Evolutionary conservation across 2,113 vertebrate genomes (phyloP).

Genomic region (mouse (Mus musculus)): DNA sequence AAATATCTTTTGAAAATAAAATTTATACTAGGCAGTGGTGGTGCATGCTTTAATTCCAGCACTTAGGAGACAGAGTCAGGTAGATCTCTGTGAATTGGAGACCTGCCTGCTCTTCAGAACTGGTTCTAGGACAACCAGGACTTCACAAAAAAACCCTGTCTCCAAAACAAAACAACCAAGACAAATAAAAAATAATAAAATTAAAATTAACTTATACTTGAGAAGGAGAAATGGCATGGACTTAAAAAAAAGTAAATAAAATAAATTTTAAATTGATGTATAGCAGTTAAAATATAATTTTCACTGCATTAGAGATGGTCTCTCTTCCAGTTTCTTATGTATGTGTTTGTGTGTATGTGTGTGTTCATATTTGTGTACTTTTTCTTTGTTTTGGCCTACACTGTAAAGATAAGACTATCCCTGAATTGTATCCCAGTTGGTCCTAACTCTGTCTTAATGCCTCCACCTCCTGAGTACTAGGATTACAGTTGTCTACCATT

Average conservation of each 20-base stretch:
- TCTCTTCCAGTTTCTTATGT: background rate
- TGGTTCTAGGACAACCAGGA: background rate
- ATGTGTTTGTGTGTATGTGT: background rate
- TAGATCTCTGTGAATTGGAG: background rate
- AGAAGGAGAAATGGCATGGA: background rate
- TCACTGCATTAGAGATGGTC: background rate
- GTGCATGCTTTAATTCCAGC: background rate
- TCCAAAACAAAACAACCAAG: background rate
- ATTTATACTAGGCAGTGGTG: background rate
- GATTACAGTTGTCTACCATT: background rate
- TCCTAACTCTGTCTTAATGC: background rate
- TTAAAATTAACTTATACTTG: background rate
- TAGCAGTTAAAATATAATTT: background rate
- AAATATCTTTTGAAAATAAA: background rate
- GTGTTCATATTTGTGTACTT: no score
- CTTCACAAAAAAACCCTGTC: background rate
- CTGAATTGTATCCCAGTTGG: background rate
- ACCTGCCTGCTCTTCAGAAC: background rate
- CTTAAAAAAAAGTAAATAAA: background rate
- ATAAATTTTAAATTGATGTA: background rate
- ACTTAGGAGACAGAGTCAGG: background rate
- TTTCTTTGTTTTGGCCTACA: background rate
- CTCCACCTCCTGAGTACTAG: background rate
- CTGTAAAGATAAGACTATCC: background rate
- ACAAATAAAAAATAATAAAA: background rate